These are phyloP conservation scores for Radopholus similis DNA, from an alignment of 1,140 invertebrate species.

Conservation along the genomic window DNA sequence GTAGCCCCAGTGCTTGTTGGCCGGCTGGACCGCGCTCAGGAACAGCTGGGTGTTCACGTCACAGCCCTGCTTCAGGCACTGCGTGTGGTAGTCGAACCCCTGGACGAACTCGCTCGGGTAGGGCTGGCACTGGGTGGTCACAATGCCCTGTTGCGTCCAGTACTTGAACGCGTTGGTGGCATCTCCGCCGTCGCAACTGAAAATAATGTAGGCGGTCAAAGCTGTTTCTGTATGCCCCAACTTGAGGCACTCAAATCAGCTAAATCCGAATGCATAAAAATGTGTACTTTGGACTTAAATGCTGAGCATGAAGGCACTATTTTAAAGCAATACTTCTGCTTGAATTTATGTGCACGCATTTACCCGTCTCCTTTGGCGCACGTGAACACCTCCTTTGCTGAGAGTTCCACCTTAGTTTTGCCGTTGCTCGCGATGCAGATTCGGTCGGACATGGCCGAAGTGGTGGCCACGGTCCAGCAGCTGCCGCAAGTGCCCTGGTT, in stretches of 20 bases:
- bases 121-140: constrained; percentile 75
- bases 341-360: no score
- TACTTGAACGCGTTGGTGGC: neutral
- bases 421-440: neutral
- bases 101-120: no score
- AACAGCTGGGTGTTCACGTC: no score
- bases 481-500: constrained; percentile 9
- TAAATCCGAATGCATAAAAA: no score
- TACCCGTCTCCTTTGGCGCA: neutral
- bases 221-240: neutral
- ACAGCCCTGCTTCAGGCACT: no score
- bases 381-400: neutral
- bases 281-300: no score
- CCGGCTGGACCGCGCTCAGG: constrained; percentile 69
- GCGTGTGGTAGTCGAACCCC: no score
- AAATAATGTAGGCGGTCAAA: neutral
- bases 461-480: constrained; percentile 13
- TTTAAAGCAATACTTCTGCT: no score
- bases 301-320: no score
- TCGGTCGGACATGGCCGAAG: constrained; percentile 11
- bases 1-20: constrained; percentile 73
- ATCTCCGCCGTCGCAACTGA: constrained; percentile 5
- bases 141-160: constrained; percentile 64
- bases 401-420: neutral
- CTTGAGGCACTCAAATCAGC: no score